Evolutionary conservation across 2,113 vertebrate genomes (phyloP).

Genomic region (Anseranas semipalmata): DNA sequence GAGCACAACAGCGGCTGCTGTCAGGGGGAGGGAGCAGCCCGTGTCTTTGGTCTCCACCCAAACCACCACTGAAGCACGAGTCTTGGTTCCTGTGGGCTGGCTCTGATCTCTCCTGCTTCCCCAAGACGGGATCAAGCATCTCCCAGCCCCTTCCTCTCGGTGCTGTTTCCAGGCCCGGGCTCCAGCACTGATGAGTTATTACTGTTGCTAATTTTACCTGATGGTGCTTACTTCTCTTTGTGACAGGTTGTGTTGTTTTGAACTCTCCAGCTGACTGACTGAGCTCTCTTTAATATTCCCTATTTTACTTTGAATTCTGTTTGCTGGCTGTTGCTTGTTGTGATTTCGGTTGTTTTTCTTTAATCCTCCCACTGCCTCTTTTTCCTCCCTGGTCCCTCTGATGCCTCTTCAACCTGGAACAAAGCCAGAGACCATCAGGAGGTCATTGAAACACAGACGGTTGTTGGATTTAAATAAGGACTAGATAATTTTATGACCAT

Average conservation of each 20-base stretch:
- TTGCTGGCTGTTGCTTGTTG: conserved; percentile 34
- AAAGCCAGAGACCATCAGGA: conserved; percentile 55
- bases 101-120: background rate
- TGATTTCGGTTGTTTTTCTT: background rate
- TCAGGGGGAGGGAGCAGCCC: background rate
- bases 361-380: background rate
- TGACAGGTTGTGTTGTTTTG: conserved; percentile 40
- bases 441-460: conserved; percentile 59
- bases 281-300: conserved; percentile 48
- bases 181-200: conserved; percentile 39
- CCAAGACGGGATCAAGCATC: background rate
- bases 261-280: conserved; percentile 52
- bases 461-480: conserved; percentile 71
- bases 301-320: conserved; percentile 17
- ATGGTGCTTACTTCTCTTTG: conserved; percentile 22
- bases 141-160: background rate
- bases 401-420: conserved; percentile 39
- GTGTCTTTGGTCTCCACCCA: background rate
- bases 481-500: conserved; percentile 69
- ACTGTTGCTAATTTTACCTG: conserved; percentile 64
- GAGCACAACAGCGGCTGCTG: background rate
- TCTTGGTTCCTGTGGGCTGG: background rate
- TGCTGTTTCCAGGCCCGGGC: background rate
- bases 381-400: background rate
- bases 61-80: background rate